Conservation (phyloP, 1,140 invertebrate genomes). For the Maconellicoccus hirsutus region DNA sequence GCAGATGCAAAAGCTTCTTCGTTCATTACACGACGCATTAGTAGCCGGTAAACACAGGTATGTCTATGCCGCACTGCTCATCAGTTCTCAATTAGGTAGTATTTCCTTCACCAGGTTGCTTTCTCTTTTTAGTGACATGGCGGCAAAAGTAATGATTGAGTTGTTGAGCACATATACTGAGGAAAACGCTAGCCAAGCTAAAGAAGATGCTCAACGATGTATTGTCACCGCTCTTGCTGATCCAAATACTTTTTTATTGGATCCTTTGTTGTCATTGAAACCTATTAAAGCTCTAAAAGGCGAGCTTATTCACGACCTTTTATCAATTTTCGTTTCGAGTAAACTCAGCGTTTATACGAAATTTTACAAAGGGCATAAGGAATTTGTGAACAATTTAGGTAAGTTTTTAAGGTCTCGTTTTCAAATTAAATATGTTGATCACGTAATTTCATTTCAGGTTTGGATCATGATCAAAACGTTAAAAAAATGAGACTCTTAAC, state of each 20-base stretch:
- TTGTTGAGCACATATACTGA: constrained; percentile 88
- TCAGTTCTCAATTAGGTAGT: too few relatives aligned
- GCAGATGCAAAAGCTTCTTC: constrained; percentile 84
- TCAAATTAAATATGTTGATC: constrained; percentile 18
- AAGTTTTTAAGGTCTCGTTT: constrained; percentile 28
- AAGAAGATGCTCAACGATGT: constrained; percentile 92
- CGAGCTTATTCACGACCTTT: constrained; percentile 85
- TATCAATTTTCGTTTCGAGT: constrained; percentile 92
- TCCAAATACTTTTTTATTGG: constrained; percentile 86
- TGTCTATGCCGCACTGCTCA: too few relatives aligned
- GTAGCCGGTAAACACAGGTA: constrained; percentile 56
- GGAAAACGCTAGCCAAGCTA: constrained; percentile 89
- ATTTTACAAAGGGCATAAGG: constrained; percentile 87
- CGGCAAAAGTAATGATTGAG: constrained; percentile 93
- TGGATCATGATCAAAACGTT: constrained; percentile 89
- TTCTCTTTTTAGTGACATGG: constrained; percentile 58
- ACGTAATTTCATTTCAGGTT: constrained; percentile 39
- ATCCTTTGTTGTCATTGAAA: constrained; percentile 83
- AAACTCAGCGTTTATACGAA: constrained; percentile 78
- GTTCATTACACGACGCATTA: constrained; percentile 78
- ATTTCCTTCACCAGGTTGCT: constrained; percentile 24
- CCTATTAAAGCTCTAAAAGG: constrained; percentile 92
- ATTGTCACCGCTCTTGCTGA: constrained; percentile 90
- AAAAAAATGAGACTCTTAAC: constrained; percentile 93
- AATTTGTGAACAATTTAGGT: constrained; percentile 82